Conservation (phyloP, 2,113 vertebrate species). For the Oryzias melastigma region DNA sequence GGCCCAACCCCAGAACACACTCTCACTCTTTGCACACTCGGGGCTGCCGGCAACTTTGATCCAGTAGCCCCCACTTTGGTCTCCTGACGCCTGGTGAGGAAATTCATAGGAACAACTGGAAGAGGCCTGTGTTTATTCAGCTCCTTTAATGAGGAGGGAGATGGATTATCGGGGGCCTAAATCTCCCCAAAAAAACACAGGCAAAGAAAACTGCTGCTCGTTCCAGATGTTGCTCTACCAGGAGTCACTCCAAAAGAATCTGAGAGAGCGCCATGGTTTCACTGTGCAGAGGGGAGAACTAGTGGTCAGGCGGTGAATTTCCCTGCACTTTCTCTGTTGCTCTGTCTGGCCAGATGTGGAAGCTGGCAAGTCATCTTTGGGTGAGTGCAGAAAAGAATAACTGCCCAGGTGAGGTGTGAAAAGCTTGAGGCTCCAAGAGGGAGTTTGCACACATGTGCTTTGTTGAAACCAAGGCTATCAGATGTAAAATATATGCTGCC, state of each 20-base stretch:
- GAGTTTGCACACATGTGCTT: conserved; percentile 51
- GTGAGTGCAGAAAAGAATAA: conserved; percentile 45
- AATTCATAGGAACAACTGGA: conserved; percentile 84
- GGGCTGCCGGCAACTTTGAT: conserved; percentile 75
- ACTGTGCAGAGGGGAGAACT: conserved; percentile 44
- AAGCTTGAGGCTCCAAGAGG: conserved; percentile 42
- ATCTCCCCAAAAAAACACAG: conserved; percentile 72
- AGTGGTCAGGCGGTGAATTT: conserved; percentile 59
- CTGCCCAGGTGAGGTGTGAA: conserved; percentile 45
- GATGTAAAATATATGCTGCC: conserved; percentile 67
- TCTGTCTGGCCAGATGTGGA: conserved; percentile 72
- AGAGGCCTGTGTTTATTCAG: conserved; percentile 84
- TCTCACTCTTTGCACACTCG: conserved; percentile 66
- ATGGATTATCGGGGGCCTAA: conserved; percentile 78
- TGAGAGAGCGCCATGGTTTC: conserved; percentile 25
- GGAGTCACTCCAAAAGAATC: conserved; percentile 70
- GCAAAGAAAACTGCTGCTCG: conserved; percentile 75
- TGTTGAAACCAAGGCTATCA: conserved; percentile 58
- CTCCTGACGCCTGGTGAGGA: conserved; percentile 79
- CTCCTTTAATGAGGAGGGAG: conserved; percentile 82
- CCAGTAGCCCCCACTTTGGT: conserved; percentile 72
- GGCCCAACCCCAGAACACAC: conserved; percentile 67
- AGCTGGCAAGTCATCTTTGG: conserved; percentile 50
- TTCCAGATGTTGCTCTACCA: conserved; percentile 79
- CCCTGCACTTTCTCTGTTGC: conserved; percentile 58